These are phyloP conservation scores for Scomber colias DNA, from an alignment of 2,113 vertebrate genomes.

Conservation along the genomic window DNA sequence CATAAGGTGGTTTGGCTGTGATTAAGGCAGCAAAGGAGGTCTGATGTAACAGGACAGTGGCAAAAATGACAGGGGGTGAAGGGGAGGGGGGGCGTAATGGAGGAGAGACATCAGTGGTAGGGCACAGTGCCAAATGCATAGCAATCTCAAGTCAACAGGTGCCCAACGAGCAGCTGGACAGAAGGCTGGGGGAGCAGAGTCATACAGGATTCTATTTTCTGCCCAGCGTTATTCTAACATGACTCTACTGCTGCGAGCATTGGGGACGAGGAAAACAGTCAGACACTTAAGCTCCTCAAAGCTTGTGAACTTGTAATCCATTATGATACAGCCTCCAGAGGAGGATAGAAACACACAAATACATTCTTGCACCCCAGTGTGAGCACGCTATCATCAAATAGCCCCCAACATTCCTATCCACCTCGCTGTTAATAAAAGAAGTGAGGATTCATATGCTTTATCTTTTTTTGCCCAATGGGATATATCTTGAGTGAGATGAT, in stretches of 20 bases:
- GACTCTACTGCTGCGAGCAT: conserved; percentile 4
- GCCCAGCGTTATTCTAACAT: conserved; percentile 26
- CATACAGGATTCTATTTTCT: conserved; percentile 48
- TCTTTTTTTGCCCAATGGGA: conserved; percentile 13
- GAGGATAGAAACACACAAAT: conserved; percentile 12
- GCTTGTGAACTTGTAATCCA: background rate
- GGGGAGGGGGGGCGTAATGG: background rate
- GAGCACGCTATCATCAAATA: background rate
- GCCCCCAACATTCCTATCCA: background rate
- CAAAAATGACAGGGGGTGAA: conserved; percentile 3
- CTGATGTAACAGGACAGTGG: conserved; percentile 9
- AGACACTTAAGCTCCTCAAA: conserved; percentile 15
- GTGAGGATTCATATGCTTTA: background rate
- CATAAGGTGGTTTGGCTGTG: conserved; percentile 20
- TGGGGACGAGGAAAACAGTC: conserved; percentile 3
- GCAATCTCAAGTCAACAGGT: conserved; percentile 58
- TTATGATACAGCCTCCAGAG: conserved; percentile 14
- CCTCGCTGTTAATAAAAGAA: background rate
- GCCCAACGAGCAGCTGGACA: conserved; percentile 22
- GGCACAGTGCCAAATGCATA: conserved; percentile 16
- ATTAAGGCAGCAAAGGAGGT: conserved; percentile 2
- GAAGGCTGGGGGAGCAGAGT: conserved; percentile 8
- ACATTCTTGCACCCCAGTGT: background rate
- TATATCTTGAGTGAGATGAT: conserved; percentile 7
- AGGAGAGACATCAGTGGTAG: conserved; percentile 1